Evolutionary conservation across 1,140 invertebrate species (phyloP).

Genomic region (Ceratina calcarata): DNA sequence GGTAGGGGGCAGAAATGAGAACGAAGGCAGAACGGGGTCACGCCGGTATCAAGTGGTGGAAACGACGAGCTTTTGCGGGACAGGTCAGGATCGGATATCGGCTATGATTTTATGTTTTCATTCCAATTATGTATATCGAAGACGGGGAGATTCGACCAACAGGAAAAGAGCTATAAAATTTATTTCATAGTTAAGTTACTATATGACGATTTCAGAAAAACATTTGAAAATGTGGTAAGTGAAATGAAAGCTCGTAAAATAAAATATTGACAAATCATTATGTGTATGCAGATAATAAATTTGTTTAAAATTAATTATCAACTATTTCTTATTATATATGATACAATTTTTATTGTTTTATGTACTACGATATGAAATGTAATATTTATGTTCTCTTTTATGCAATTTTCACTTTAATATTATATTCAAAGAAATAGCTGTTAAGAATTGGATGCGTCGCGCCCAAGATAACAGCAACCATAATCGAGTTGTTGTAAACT

Average conservation of each 20-base stretch:
- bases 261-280: background rate
- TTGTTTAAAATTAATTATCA: too few relatives aligned
- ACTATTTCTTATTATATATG: too few relatives aligned
- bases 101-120: slow-evolving; percentile 8
- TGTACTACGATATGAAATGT: too few relatives aligned
- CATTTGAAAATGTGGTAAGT: background rate
- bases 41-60: slow-evolving; percentile 3
- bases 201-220: background rate
- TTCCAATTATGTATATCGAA: background rate
- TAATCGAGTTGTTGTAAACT: too few relatives aligned
- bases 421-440: too few relatives aligned
- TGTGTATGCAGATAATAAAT: too few relatives aligned
- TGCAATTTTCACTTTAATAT: too few relatives aligned
- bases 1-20: background rate
- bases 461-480: too few relatives aligned
- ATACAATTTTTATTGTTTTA: too few relatives aligned
- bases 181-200: too few relatives aligned
- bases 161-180: background rate
- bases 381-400: too few relatives aligned
- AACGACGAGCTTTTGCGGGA: slow-evolving; percentile 18
- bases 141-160: background rate
- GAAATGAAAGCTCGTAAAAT: background rate
- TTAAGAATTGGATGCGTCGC: too few relatives aligned
- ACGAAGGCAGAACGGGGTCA: slow-evolving; percentile 42
- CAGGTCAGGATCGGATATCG: slow-evolving; percentile 22